Conservation (phyloP, 2,797 vertebrate genomes). For the Ciconia nigra region DNA sequence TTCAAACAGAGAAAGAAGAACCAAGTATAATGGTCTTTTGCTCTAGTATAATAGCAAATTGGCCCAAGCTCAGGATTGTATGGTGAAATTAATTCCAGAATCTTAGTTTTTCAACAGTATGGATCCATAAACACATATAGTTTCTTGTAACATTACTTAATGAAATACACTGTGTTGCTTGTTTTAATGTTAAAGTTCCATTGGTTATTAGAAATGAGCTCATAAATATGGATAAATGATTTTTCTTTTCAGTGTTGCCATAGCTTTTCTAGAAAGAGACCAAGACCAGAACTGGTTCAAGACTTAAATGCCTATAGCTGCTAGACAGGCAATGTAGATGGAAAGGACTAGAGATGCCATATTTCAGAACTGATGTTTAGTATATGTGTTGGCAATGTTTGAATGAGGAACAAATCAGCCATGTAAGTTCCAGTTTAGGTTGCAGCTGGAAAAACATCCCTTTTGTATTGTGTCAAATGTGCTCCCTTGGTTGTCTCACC, state of each 20-base stretch:
- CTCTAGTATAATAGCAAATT: neutral
- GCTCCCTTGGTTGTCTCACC: neutral
- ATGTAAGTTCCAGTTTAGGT: neutral
- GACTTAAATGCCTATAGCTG: neutral
- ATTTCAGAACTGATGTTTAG: neutral
- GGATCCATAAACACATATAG: neutral
- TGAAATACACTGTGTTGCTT: neutral
- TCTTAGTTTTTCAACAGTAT: neutral
- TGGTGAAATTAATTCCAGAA: neutral
- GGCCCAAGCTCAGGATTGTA: neutral
- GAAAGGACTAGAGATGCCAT: neutral
- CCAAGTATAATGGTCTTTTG: neutral
- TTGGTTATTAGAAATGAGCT: neutral
- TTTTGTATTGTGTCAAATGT: neutral
- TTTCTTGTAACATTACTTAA: neutral
- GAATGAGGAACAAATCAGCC: neutral
- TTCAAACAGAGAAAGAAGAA: neutral
- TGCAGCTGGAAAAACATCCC: neutral
- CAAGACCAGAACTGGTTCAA: neutral
- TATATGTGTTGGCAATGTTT: neutral
- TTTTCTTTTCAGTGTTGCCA: neutral
- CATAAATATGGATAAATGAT: neutral
- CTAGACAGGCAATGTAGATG: neutral
- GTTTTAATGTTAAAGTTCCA: neutral
- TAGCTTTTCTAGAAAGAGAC: neutral